Conservation (phyloP, 2,888 invertebrate genomes). For the Venustoraphidia nigricollis region DNA sequence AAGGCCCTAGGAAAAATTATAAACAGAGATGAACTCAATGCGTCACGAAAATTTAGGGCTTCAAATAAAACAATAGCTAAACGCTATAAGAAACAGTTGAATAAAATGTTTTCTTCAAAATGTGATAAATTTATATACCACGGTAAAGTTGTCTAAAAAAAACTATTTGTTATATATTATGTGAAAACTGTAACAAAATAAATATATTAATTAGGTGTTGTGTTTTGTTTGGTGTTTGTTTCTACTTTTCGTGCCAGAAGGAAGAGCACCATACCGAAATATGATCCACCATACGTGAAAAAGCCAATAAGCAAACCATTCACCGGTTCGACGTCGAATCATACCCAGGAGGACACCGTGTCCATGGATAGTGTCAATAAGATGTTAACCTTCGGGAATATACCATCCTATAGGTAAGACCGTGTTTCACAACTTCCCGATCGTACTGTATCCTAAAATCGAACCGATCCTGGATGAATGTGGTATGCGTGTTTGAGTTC, state of each 20-base stretch:
- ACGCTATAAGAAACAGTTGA: no score
- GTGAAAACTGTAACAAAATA: not conserved
- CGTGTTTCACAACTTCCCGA: not conserved
- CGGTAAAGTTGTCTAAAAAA: not conserved
- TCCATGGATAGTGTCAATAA: slow-evolving; percentile 68
- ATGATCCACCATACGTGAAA: slow-evolving; percentile 76
- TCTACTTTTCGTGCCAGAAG: slow-evolving; percentile 39
- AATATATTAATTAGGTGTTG: slow-evolving; percentile 7
- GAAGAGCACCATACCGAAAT: slow-evolving; percentile 79
- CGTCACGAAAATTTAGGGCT: no score
- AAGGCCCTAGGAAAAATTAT: no score
- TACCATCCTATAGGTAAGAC: slow-evolving; percentile 56
- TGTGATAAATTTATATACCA: no score
- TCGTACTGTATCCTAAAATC: not conserved
- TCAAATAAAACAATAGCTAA: no score
- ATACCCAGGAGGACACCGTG: slow-evolving; percentile 56
- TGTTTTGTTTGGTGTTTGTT: slow-evolving; percentile 13
- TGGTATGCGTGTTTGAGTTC: no score
- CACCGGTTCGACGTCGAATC: slow-evolving; percentile 52
- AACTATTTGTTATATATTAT: not conserved
- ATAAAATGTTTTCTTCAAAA: no score
- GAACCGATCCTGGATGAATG: no score
- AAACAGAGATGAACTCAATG: no score
- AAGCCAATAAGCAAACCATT: slow-evolving; percentile 66
- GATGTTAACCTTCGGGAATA: slow-evolving; percentile 65